Evolutionary conservation across 2,797 vertebrate species (phyloP), one percentile per base, ranked within the genome.

Genomic region (Oceanodroma leucorhoa): DNA sequence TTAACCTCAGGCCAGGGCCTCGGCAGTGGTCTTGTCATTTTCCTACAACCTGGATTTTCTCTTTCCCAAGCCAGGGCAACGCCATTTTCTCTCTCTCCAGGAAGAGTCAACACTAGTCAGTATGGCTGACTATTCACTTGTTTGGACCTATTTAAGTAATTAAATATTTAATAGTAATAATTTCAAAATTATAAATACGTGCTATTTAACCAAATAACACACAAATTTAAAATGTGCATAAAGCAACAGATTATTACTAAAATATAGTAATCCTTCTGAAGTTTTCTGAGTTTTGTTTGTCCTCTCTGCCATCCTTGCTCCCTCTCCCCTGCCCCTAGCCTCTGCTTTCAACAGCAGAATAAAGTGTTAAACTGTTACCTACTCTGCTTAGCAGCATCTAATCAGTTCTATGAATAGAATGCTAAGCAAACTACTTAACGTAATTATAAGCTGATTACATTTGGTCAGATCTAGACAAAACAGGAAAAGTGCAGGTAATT

Each of bases 371-470:
- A 83, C 43, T 65, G 61, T 45, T 91, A 62, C 32, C 41, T 86
- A 10, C 86, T 78, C 62, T 79, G 62, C 46, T 90, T 94, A 80
- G 62, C 60, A 67, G 60, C 40, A 22, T 36, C 93, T 93, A 82
- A 84, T 93, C 94, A 77, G 79, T 91, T 87, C 48, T 95, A 88
- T 87, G 96, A 94, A 96, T 97, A 96, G 88, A 93, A 75, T 69
- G n/a, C 91, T 94, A 89, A 87, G 83, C 77, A 89, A 94, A 83
- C 73, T 83, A 94, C 70, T 79, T 93, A 95, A 91, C 8, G 10
- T 87, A 92, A 83, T 95, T 93, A 53, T 93, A 93, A 88, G 93
- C 61, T 89, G 87, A 93, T 96, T 95, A 91, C 78, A 16, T 92
- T 93, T 83, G 90, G 85, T 94, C 77, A 96, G 86, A 89, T 75